A percentile compares a stretch with the other conserved stretches of the same genome.
These are phyloP conservation scores for Pseudocheirus occidentalis DNA, from an alignment of 2,797 vertebrate species.

Conservation along the genomic window DNA sequence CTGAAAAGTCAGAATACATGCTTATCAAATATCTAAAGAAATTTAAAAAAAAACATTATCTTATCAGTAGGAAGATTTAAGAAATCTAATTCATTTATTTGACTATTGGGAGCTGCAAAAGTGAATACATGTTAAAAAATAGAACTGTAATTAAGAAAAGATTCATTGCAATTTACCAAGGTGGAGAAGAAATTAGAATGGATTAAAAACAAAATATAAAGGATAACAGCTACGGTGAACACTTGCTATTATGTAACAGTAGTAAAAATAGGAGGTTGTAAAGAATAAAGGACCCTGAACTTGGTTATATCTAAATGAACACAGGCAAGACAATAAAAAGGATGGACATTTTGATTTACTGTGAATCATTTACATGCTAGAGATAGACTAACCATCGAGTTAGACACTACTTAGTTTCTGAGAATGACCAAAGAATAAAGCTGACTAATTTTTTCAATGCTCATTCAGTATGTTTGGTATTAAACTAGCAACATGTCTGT, in stretches of 20 bases:
- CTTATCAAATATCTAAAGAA: slow-evolving; percentile 36
- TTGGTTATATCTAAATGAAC: background rate
- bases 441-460: slow-evolving; percentile 29
- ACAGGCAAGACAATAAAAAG: no score
- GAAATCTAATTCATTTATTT: slow-evolving; percentile 12
- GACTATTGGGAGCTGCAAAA: background rate
- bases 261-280: background rate
- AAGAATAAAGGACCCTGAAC: background rate
- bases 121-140: background rate
- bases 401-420: no score
- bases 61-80: slow-evolving; percentile 30
- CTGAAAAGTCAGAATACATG: background rate
- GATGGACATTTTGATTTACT: background rate
- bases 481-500: slow-evolving; percentile 58
- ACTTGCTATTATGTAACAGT: background rate
- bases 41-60: background rate
- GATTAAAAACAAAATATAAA: background rate
- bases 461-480: slow-evolving; percentile 22
- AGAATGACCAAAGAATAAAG: slow-evolving; percentile 53
- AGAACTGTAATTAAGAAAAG: background rate
- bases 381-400: no score
- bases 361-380: background rate
- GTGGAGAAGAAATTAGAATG: background rate
- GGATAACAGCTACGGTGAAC: background rate
- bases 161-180: background rate